These are phyloP conservation scores for Drosophila meridionalis DNA, from an alignment of 2,888 invertebrate genomes.

Conservation along the genomic window DNA sequence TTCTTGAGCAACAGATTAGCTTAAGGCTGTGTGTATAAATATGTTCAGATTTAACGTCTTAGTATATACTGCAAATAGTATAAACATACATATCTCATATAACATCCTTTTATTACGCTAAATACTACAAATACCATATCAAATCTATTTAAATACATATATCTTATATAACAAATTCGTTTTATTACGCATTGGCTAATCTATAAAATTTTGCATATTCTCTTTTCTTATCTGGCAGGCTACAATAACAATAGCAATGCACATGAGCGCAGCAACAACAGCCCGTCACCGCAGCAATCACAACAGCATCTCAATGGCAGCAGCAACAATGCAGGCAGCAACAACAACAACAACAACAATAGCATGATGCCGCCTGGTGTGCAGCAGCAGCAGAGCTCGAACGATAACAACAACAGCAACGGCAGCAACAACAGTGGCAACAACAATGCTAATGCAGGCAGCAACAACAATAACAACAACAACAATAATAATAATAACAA, in stretches of 20 bases:
- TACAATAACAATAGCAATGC: conserved; percentile 72
- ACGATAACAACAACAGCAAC: conserved; percentile 53
- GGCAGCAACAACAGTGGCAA: conserved; percentile 51
- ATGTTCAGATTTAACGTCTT: too few relatives aligned
- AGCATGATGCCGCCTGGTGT: conserved; percentile 74
- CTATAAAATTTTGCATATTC: neutral
- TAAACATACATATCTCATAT: too few relatives aligned
- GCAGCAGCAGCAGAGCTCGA: conserved; percentile 64
- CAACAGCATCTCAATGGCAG: conserved; percentile 52
- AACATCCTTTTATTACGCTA: too few relatives aligned
- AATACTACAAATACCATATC: too few relatives aligned
- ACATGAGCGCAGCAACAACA: conserved; percentile 84
- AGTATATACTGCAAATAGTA: too few relatives aligned
- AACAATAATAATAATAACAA: conserved; percentile 69
- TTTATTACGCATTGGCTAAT: conserved; percentile 1
- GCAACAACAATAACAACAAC: conserved; percentile 50
- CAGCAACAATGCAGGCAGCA: conserved; percentile 57
- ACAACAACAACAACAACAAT: conserved; percentile 39
- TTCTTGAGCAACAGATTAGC: too few relatives aligned
- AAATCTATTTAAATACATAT: too few relatives aligned
- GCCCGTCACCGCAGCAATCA: conserved; percentile 79
- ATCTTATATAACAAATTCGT: neutral
- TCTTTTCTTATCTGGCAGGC: conserved; percentile 61
- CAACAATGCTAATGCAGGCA: conserved; percentile 46
- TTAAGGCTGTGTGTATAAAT: too few relatives aligned